Evolutionary conservation across 2,797 vertebrate species (phyloP).

Genomic region (Enteromius afrohamiltoni): DNA sequence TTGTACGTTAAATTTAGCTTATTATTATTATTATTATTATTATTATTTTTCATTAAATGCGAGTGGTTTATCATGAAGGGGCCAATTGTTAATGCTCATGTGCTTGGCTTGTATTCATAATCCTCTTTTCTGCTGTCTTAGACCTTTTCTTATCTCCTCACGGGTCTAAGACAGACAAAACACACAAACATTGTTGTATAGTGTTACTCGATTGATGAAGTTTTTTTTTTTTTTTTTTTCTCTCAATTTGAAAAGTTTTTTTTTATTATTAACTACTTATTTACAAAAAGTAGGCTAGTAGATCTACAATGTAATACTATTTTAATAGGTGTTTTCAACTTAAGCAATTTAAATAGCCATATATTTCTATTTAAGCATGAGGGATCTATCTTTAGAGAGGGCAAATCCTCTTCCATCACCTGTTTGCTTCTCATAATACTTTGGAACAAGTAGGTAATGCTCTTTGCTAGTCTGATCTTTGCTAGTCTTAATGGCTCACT

Average conservation of each 20-base stretch:
- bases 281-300: background rate
- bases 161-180: background rate
- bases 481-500: slow-evolving; percentile 36
- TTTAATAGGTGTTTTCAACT: background rate
- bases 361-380: slow-evolving; percentile 9
- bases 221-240: background rate
- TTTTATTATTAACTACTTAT: background rate
- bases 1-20: background rate
- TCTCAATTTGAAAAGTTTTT: background rate
- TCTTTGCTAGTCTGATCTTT: slow-evolving; percentile 34
- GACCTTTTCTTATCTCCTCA: slow-evolving; percentile 28
- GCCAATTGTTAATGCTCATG: background rate
- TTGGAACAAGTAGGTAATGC: slow-evolving; percentile 39
- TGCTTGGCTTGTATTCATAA: slow-evolving; percentile 22
- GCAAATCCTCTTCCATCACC: slow-evolving; percentile 31
- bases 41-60: background rate
- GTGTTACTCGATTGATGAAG: background rate
- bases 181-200: background rate
- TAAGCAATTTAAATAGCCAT: slow-evolving; percentile 16
- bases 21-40: background rate
- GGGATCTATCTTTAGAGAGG: slow-evolving; percentile 23
- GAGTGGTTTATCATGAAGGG: slow-evolving; percentile 5
- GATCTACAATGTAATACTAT: background rate
- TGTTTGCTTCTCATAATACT: slow-evolving; percentile 46
- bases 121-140: slow-evolving; percentile 21